Conservation (phyloP, 2,113 vertebrate species). For the Erythrocercus mccallii region DNA sequence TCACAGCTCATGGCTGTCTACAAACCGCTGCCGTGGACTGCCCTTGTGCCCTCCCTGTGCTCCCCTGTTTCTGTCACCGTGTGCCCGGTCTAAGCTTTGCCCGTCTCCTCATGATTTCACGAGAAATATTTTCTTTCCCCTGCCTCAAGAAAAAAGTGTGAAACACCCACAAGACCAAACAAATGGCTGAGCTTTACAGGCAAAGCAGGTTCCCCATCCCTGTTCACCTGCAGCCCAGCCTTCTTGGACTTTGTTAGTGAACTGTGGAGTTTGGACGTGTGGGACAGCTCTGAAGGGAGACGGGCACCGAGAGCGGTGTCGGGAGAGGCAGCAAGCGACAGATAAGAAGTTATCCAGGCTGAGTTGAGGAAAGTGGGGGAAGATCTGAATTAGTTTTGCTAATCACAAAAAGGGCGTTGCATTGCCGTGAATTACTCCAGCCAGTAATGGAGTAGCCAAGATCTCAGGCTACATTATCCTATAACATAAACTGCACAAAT, state of each 20-base stretch:
- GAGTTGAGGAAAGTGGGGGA: background rate
- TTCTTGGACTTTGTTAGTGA: background rate
- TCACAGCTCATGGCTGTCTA: fast-evolving
- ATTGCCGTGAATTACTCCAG: background rate
- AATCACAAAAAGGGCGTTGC: background rate
- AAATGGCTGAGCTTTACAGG: background rate
- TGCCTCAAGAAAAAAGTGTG: fast-evolving
- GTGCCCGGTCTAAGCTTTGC: background rate
- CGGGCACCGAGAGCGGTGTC: background rate
- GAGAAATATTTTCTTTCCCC: background rate
- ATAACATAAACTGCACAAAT: background rate
- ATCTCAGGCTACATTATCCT: background rate
- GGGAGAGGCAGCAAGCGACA: background rate
- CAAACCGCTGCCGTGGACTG: fast-evolving
- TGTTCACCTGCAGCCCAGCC: background rate
- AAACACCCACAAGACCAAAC: background rate
- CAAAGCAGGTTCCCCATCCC: background rate
- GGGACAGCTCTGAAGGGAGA: fast-evolving
- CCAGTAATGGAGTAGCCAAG: background rate
- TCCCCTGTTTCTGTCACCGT: fast-evolving
- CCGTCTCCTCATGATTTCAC: background rate
- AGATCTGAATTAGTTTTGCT: background rate
- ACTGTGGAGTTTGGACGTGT: background rate
- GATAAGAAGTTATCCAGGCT: background rate
- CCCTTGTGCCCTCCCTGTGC: background rate